Base-by-base conservation (phyloP, 2,113 vertebrate genomes). In the Spheniscus mendiculus region DNA sequence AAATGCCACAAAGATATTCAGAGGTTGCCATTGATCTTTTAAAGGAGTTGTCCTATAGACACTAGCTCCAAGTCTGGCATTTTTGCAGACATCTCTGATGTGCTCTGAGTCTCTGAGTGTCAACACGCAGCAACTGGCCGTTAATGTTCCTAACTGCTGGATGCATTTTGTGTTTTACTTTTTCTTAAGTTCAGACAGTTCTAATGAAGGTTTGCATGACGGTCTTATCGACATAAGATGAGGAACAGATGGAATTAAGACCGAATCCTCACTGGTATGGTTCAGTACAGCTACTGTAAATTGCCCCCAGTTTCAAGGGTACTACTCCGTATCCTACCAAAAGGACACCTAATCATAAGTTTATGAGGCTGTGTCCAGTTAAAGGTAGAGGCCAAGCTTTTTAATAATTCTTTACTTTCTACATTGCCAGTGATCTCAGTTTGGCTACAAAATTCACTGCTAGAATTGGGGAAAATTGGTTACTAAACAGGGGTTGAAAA, bases 71-170 rank as follows among this genome's bases (percentile, higher is more conserved):
- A 47, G 69, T 21, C 15, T 77, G 49, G 18, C 29, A 32, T 56
- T 90, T 84, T 52, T 76, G 17, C 49, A 72, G 49, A 16, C 11
- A 25, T 82, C 73, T 91, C 59, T 45, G 29, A 55, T 1, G 2
- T n/a, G 10, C 17, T 77, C 53, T 0, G 0, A 52, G 22, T 17
- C 36, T 67, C 73, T 29, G 27, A 44, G 27, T 25, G 6, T 59
- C 63, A 85, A 42, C 6, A 30, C 1, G 1, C 11, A 76, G 12
- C 17, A 40, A 14, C 11, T 30, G 25, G 15, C 5, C 2, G 0
- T 50, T 38, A 59, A 45, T 32, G 3, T 55, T 81, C 52, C 69
- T 36, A 62, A 52, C 17, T 36, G 12, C 29, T 58, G 27, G 6
- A 32, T 58, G 23, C 7, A 38, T 61, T 63, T 36, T 66, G 5